Conservation (phyloP, 2,113 vertebrate genomes). For the Psophia crepitans region DNA sequence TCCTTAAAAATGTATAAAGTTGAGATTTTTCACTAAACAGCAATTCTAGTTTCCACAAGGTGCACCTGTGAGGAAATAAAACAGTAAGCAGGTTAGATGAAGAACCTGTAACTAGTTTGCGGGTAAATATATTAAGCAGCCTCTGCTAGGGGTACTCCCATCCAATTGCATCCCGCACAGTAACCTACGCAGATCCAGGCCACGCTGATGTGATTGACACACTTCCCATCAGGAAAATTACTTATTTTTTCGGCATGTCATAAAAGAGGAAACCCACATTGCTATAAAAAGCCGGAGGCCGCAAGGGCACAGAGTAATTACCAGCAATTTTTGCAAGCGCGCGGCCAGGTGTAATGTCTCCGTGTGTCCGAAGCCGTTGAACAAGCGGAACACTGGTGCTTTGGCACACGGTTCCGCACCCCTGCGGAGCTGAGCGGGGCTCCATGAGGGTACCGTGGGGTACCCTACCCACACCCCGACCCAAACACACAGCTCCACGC, state of each 20-base stretch:
- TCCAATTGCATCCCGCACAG: not conserved
- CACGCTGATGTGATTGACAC: not conserved
- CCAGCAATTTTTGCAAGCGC: not conserved
- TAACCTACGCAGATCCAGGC: not conserved
- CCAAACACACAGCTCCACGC: not conserved
- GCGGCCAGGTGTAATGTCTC: not conserved
- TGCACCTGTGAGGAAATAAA: not conserved
- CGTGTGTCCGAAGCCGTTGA: not conserved
- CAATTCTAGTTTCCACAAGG: not conserved
- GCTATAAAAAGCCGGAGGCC: not conserved
- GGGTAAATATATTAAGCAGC: not conserved
- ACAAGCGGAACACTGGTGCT: not conserved
- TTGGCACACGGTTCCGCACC: not conserved
- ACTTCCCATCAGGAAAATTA: not conserved
- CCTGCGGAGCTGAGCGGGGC: too few relatives aligned
- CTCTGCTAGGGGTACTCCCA: not conserved
- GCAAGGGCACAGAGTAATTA: not conserved
- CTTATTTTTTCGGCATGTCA: not conserved
- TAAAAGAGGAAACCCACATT: not conserved
- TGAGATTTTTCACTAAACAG: not conserved
- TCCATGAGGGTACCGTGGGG: fast-evolving
- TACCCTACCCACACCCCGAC: fast-evolving
- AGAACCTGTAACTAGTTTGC: not conserved
- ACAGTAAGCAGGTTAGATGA: not conserved
- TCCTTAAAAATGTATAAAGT: not conserved